These are phyloP conservation scores for Eueides isabella DNA, from an alignment of 1,140 invertebrate species.

Conservation along the genomic window DNA sequence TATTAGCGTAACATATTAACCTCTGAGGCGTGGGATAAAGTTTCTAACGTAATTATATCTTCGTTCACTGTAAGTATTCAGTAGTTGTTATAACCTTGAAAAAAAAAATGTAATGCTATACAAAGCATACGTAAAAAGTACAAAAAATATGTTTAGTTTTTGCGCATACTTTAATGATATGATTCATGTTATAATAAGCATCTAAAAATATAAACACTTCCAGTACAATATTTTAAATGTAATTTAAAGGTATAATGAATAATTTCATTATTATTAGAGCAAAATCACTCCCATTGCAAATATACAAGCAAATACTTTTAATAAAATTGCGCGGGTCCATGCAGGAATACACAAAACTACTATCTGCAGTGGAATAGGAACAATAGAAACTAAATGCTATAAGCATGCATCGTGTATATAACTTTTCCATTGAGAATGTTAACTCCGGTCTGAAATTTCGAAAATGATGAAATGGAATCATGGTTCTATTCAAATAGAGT, in stretches of 20 bases:
- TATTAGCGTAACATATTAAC: slow-evolving; percentile 32
- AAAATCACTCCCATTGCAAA: not conserved
- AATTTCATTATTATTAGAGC: not conserved
- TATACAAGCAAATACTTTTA: not conserved
- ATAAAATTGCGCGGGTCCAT: not conserved
- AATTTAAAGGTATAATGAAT: not conserved
- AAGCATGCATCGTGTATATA: slow-evolving; percentile 11
- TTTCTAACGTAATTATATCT: slow-evolving; percentile 31
- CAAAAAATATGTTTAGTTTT: not conserved
- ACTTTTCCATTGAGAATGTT: slow-evolving; percentile 11
- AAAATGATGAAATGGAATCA: slow-evolving; percentile 1
- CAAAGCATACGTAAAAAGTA: no score
- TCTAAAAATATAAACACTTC: not conserved
- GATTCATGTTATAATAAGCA: not conserved
- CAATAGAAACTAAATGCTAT: slow-evolving; percentile 8
- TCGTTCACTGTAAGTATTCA: slow-evolving; percentile 14
- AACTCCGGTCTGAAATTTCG: not conserved
- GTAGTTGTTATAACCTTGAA: slow-evolving; percentile 22
- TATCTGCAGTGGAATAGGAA: slow-evolving; percentile 1
- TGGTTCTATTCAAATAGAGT: slow-evolving; percentile 6
- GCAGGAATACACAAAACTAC: slow-evolving; percentile 8
- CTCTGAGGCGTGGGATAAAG: slow-evolving; percentile 30
- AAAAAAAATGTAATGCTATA: not conserved
- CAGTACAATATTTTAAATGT: not conserved
- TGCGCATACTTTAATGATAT: not conserved